Evolutionary conservation across 2,797 vertebrate species (phyloP).

Genomic region (Tarsius wallacei): DNA sequence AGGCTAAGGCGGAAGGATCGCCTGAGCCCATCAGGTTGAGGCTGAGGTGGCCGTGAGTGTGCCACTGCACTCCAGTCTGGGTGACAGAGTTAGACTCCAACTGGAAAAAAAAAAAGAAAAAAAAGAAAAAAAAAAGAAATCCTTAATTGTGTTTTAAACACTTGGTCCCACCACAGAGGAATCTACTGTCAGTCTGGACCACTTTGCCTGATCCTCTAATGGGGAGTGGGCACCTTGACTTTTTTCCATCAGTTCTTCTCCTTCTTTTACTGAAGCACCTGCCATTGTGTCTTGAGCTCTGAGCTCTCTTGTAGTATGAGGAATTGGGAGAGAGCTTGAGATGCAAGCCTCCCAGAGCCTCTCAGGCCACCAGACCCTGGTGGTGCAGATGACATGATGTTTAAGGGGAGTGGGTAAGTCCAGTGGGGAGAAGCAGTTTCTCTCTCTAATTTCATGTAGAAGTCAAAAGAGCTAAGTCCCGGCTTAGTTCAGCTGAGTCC

Average conservation of each 20-base stretch:
- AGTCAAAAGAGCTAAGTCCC: neutral
- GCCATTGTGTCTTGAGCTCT: rapidly evolving
- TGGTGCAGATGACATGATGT: neutral
- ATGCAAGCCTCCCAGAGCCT: rapidly evolving
- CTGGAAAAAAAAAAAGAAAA: too few species aligned
- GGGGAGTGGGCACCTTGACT: neutral
- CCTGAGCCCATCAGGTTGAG: too few species aligned
- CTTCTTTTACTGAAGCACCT: slow-evolving; percentile 51
- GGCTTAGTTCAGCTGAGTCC: neutral
- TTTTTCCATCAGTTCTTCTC: slow-evolving; percentile 70
- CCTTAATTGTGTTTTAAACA: neutral
- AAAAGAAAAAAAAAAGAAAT: too few species aligned
- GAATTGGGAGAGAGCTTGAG: neutral
- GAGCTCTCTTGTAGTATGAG: rapidly evolving
- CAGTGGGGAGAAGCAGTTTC: neutral
- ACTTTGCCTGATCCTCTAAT: neutral
- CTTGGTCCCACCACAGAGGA: neutral
- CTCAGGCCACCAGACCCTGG: rapidly evolving
- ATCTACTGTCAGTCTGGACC: rapidly evolving
- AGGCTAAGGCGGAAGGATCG: too few species aligned
- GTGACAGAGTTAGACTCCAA: too few species aligned
- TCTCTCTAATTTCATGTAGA: neutral
- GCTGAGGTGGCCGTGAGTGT: too few species aligned
- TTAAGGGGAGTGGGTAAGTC: neutral
- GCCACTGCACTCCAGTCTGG: too few species aligned